Evolutionary conservation across 2,797 vertebrate genomes (phyloP).

Genomic region (Sebastes baramenuke): DNA sequence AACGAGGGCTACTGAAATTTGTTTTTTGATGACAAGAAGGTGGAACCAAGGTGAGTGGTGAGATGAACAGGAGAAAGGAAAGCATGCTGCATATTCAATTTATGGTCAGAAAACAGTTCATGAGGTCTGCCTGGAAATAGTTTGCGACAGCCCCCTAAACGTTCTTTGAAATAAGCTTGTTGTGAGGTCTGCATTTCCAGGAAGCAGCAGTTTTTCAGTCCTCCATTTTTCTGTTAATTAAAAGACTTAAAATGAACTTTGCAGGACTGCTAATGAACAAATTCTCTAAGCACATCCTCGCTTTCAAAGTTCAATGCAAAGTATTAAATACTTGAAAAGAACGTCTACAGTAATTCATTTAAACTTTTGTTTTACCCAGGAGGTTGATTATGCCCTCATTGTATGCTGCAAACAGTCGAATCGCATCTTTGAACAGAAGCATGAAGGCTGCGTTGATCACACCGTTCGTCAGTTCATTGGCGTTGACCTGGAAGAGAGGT

Average conservation of each 20-base stretch:
- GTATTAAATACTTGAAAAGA: neutral
- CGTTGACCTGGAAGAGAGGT: conserved; percentile 86
- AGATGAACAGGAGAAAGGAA: neutral
- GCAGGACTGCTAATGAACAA: neutral
- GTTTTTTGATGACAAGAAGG: neutral
- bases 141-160: neutral
- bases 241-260: neutral
- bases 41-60: neutral
- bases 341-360: neutral
- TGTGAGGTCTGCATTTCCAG: neutral
- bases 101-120: neutral
- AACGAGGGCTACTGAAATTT: neutral
- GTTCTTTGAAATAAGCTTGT: neutral
- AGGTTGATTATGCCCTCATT: conserved; percentile 98
- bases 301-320: neutral
- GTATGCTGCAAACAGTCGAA: conserved; percentile 96
- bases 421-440: conserved; percentile 98
- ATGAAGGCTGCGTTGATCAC: conserved; percentile 98
- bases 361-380: conserved; percentile 86
- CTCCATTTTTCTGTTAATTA: neutral
- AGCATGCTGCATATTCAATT: neutral
- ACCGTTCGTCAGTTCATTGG: conserved; percentile 96
- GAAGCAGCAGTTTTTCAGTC: neutral
- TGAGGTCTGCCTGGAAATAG: neutral
- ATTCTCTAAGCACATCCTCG: neutral